Evolutionary conservation across 2,888 invertebrate genomes (phyloP).

Genomic region (Acrobeloides nanus): DNA sequence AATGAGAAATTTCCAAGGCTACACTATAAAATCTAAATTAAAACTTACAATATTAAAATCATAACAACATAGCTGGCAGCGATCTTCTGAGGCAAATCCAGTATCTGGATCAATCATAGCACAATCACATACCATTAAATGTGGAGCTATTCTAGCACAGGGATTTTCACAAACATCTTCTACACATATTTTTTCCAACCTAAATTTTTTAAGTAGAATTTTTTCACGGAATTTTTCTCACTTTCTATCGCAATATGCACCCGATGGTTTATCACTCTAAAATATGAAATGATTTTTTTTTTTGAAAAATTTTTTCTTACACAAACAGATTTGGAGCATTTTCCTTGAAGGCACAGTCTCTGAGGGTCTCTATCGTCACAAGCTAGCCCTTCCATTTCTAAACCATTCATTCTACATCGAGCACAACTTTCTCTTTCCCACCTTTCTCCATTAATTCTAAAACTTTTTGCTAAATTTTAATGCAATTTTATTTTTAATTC

Average conservation of each 20-base stretch:
- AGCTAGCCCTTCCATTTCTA: constrained; percentile 49
- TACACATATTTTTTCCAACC: constrained; percentile 52
- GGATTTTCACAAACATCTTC: constrained; percentile 53
- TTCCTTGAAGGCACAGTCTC: constrained; percentile 48
- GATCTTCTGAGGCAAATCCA: constrained; percentile 51
- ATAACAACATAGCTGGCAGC: constrained; percentile 53
- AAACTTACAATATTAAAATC: constrained; percentile 46
- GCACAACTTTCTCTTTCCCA: constrained; percentile 53
- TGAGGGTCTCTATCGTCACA: constrained; percentile 53
- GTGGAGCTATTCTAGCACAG: constrained; percentile 46
- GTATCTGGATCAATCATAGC: constrained; percentile 52
- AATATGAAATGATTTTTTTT: too few species aligned
- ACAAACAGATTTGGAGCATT: constrained; percentile 52
- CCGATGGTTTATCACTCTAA: constrained; percentile 48
- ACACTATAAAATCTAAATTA: constrained; percentile 1
- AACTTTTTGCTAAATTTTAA: constrained; percentile 8
- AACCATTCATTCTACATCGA: constrained; percentile 47
- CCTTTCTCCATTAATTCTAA: constrained; percentile 50
- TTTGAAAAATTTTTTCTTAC: too few species aligned
- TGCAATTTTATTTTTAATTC: too few species aligned
- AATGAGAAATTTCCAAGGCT: not conserved
- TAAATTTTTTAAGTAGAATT: constrained; percentile 16
- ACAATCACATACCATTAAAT: constrained; percentile 53
- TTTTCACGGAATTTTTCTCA: constrained; percentile 19
- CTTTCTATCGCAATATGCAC: constrained; percentile 50